phyloP scores from a whole-genome alignment of 1,140 invertebrate species.

The Micrasema longulum region DNA sequence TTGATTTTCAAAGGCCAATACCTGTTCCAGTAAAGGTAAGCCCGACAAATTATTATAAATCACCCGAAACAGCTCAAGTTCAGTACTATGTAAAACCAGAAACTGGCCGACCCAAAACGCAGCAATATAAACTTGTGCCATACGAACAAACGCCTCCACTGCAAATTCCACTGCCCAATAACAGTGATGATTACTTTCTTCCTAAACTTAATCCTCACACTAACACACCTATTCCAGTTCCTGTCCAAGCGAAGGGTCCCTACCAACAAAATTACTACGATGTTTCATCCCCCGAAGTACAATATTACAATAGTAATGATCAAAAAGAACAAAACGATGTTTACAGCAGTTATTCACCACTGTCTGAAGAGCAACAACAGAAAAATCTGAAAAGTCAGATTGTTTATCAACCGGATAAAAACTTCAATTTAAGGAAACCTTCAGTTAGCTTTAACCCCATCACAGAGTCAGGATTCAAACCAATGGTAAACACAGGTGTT shows the following conservation, averaged over 20 bases:
- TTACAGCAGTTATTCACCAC: constrained; percentile 28
- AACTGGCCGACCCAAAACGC: constrained; percentile 54
- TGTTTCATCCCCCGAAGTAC: constrained; percentile 3
- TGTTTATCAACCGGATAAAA: constrained; percentile 26
- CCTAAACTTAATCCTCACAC: constrained; percentile 15
- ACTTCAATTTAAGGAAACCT: constrained; percentile 32
- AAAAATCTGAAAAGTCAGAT: constrained; percentile 18
- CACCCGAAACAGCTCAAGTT: constrained; percentile 55
- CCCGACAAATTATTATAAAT: constrained; percentile 60
- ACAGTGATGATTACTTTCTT: constrained; percentile 46
- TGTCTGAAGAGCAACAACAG: constrained; percentile 1
- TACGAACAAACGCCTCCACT: constrained; percentile 66
- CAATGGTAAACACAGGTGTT: constrained; percentile 57
- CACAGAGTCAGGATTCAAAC: constrained; percentile 63
- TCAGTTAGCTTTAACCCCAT: constrained; percentile 56
- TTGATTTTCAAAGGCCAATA: constrained; percentile 43
- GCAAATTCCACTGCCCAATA: constrained; percentile 52
- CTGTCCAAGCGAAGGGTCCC: constrained; percentile 39
- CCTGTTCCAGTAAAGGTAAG: constrained; percentile 46
- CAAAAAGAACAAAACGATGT: constrained; percentile 31
- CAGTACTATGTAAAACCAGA: constrained; percentile 36
- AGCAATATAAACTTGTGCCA: constrained; percentile 65
- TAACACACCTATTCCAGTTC: constrained; percentile 56
- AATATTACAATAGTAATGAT: constrained; percentile 26
- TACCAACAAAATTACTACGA: constrained; percentile 25